Percentiles rank a stretch among this genome's conserved stretches.
Conservation (phyloP, 2,113 vertebrate species). For the Psilopsiagon aurifrons region DNA sequence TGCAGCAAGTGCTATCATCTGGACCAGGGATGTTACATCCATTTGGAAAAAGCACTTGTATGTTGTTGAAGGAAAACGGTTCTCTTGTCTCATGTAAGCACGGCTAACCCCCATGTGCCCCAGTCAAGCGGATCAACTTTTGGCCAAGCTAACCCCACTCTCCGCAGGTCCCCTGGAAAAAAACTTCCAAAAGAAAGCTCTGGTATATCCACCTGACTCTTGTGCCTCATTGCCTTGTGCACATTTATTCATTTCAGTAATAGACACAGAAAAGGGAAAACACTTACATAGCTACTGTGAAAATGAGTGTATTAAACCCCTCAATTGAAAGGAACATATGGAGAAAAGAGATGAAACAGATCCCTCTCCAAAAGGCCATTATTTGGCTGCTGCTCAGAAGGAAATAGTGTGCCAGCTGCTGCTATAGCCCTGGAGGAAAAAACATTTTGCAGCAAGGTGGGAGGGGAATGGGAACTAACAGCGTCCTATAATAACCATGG, state of each 20-base stretch:
- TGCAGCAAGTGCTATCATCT: neutral
- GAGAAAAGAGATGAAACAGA: slow-evolving; percentile 48
- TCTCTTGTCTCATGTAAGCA: neutral
- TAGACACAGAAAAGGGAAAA: neutral
- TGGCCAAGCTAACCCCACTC: neutral
- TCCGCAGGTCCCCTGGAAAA: neutral
- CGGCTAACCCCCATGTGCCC: neutral
- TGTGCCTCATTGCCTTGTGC: neutral
- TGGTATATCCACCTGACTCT: neutral
- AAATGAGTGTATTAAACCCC: slow-evolving; percentile 37
- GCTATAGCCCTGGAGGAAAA: slow-evolving; percentile 17
- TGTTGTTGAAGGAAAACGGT: neutral
- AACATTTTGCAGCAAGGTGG: neutral
- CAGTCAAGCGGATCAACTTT: neutral
- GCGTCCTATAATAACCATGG: slow-evolving; percentile 14
- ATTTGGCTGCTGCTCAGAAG: slow-evolving; percentile 57
- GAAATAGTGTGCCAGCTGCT: slow-evolving; percentile 58
- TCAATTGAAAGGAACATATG: slow-evolving; percentile 43
- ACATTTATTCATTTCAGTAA: slow-evolving; percentile 33
- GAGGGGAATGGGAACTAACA: neutral
- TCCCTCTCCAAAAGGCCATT: slow-evolving; percentile 33
- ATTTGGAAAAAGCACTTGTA: neutral
- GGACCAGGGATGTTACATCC: neutral
- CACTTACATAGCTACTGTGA: slow-evolving; percentile 39
- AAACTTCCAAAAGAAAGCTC: neutral